phyloP scores from a whole-genome alignment of 2,888 invertebrate genomes.

The Conistra vaccinii region DNA sequence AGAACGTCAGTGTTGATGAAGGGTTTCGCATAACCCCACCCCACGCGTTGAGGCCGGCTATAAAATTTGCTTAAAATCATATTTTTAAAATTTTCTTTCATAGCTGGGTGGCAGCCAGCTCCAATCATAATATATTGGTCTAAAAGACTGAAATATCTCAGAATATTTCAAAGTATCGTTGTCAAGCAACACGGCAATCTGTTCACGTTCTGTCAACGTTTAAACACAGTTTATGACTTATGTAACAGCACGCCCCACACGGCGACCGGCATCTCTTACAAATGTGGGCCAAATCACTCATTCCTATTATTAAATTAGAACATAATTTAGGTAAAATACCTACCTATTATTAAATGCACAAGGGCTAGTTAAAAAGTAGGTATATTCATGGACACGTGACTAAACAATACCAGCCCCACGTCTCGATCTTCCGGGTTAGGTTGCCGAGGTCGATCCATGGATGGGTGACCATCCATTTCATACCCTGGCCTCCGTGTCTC shows the following conservation, averaged over 20 bases:
- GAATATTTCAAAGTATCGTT: slow-evolving; percentile 20
- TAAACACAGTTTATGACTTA: slow-evolving; percentile 34
- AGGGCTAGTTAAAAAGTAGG: neutral
- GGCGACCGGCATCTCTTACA: slow-evolving; percentile 22
- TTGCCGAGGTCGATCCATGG: neutral
- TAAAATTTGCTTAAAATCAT: neutral
- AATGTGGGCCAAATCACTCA: slow-evolving; percentile 40
- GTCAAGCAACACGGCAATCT: slow-evolving; percentile 25
- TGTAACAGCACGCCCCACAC: slow-evolving; percentile 39
- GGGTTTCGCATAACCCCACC: slow-evolving; percentile 1
- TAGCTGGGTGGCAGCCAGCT: slow-evolving; percentile 6
- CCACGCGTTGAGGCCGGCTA: neutral
- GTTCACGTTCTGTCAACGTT: slow-evolving; percentile 39
- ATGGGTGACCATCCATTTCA: neutral
- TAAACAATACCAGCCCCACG: neutral
- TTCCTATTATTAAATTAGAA: slow-evolving; percentile 47
- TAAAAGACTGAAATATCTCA: neutral
- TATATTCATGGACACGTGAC: neutral
- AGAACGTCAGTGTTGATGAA: neutral
- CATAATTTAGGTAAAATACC: slow-evolving; percentile 29
- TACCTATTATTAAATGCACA: neutral
- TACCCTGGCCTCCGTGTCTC: too few relatives aligned
- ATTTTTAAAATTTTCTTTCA: neutral
- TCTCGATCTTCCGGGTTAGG: neutral
- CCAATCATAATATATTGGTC: neutral